Evolutionary conservation across 2,113 vertebrate species (phyloP).

Genomic region (Tachycineta bicolor): DNA sequence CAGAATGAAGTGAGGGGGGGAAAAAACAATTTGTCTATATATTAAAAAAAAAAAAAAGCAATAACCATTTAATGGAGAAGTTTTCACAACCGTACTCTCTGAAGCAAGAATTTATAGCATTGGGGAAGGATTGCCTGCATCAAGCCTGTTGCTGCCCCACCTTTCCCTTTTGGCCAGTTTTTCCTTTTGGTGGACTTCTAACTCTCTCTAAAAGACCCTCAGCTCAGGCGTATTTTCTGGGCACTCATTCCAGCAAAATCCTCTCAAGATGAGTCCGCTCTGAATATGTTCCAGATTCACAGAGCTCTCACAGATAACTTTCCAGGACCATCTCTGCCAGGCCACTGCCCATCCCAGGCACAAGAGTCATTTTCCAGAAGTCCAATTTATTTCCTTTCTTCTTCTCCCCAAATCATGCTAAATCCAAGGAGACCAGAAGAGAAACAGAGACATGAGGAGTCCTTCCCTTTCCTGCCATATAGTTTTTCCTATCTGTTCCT

Average conservation of each 20-base stretch:
- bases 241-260: not conserved
- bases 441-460: not conserved
- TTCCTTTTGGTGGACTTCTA: not conserved
- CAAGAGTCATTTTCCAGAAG: not conserved
- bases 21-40: conserved; percentile 26
- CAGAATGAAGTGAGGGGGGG: conserved; percentile 19
- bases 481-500: not conserved
- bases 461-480: not conserved
- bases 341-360: not conserved
- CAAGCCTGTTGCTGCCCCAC: not conserved
- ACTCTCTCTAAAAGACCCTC: not conserved
- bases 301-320: not conserved
- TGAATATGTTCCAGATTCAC: not conserved
- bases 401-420: not conserved
- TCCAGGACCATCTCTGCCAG: not conserved
- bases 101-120: not conserved
- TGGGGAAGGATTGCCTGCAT: not conserved
- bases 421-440: not conserved
- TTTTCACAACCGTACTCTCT: not conserved
- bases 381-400: not conserved
- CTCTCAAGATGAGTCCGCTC: not conserved
- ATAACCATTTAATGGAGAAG: not conserved
- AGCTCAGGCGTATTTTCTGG: not conserved
- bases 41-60: not conserved
- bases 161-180: not conserved